A percentile compares a stretch with the other conserved stretches of the same genome.
Conservation (phyloP, 2,113 vertebrate species). For the Plectropomus leopardus region DNA sequence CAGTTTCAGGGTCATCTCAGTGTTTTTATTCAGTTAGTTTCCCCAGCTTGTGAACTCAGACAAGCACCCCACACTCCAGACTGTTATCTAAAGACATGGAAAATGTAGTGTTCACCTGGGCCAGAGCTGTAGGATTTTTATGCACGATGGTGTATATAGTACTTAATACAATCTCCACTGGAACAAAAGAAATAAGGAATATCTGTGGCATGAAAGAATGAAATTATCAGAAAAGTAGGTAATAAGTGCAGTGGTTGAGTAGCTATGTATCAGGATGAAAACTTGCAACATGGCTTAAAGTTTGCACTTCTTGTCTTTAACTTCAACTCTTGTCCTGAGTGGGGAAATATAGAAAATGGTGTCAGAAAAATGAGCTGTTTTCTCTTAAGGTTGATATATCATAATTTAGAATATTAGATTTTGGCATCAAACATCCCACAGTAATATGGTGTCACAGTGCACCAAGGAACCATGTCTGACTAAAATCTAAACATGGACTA, state of each 20-base stretch:
- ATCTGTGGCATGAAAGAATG: neutral
- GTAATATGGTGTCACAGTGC: neutral
- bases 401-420: neutral
- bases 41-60: neutral
- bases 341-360: neutral
- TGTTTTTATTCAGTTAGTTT: slow-evolving; percentile 34
- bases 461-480: neutral
- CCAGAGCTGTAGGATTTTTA: slow-evolving; percentile 28
- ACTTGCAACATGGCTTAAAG: neutral
- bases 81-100: slow-evolving; percentile 18
- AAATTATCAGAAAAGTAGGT: too few species aligned
- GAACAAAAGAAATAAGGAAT: slow-evolving; percentile 8
- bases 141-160: neutral
- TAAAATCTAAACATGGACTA: neutral
- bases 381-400: neutral
- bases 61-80: neutral
- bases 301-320: slow-evolving; percentile 10
- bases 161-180: slow-evolving; percentile 6
- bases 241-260: neutral
- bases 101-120: slow-evolving; percentile 13
- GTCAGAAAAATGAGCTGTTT: neutral
- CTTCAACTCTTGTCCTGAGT: neutral
- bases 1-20: neutral
- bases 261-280: neutral
- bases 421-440: slow-evolving; percentile 3